Percentiles rank a stretch among this genome's conserved stretches.
Evolutionary conservation across 2,888 invertebrate species (phyloP).

Genomic region (Meandrusa payeni): DNA sequence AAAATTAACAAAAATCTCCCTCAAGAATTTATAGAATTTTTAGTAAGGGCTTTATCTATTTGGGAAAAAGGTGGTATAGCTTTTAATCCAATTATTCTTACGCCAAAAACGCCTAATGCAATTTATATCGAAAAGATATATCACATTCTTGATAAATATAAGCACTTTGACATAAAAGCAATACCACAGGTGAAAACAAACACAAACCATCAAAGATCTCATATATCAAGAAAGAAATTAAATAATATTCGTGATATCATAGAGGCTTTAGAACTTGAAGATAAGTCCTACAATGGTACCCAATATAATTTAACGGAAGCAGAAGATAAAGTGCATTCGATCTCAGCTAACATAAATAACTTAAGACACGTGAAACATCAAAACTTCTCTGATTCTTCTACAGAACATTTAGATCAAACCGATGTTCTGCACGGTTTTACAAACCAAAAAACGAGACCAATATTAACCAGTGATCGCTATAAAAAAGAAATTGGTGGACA

Average conservation of each 20-base stretch:
- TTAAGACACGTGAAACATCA: background rate
- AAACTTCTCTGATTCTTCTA: background rate
- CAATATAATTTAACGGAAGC: constrained; percentile 47
- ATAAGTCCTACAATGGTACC: constrained; percentile 31
- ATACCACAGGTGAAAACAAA: too few relatives aligned
- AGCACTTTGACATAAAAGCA: constrained; percentile 28
- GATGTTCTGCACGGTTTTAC: background rate
- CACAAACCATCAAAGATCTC: constrained; percentile 8
- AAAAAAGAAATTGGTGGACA: constrained; percentile 3
- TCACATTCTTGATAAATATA: constrained; percentile 43
- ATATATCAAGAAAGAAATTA: constrained; percentile 40
- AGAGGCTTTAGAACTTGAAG: constrained; percentile 49
- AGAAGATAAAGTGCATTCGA: constrained; percentile 38
- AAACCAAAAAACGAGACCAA: constrained; percentile 9
- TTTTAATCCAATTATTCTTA: constrained; percentile 57
- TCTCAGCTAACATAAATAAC: background rate
- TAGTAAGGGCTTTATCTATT: constrained; percentile 55
- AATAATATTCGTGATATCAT: constrained; percentile 71
- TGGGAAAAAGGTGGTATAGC: constrained; percentile 71
- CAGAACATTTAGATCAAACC: constrained; percentile 9
- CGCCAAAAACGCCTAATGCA: constrained; percentile 43
- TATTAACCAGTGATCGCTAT: constrained; percentile 2
- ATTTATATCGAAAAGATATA: constrained; percentile 52
- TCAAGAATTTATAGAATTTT: constrained; percentile 49
- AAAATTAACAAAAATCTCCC: constrained; percentile 55